phyloP scores from a whole-genome alignment of 2,113 vertebrate species.

The Paratilapia polleni region DNA sequence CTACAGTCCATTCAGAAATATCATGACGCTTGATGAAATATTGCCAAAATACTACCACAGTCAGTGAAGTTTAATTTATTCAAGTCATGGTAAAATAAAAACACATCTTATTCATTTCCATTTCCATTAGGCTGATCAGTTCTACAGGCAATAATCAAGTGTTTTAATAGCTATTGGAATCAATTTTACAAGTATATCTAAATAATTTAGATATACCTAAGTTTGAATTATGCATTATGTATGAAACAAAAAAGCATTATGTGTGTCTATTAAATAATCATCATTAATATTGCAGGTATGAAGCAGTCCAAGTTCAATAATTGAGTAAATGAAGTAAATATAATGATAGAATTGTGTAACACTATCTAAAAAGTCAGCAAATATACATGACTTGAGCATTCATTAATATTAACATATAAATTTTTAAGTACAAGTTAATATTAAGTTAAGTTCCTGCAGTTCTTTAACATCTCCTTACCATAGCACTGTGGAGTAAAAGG shows the following conservation, averaged over 20 bases:
- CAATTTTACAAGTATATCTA: background rate
- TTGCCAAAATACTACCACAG: constrained; percentile 37
- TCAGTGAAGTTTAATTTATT: background rate
- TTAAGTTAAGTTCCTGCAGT: too few relatives aligned
- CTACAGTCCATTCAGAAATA: constrained; percentile 84
- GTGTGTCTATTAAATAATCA: too few relatives aligned
- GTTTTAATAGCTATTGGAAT: background rate
- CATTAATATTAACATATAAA: too few relatives aligned
- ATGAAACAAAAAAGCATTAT: background rate
- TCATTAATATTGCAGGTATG: too few relatives aligned
- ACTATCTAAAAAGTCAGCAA: too few relatives aligned
- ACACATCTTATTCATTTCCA: constrained; percentile 11
- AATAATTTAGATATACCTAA: background rate
- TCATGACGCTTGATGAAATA: constrained; percentile 70
- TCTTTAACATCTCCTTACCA: too few relatives aligned
- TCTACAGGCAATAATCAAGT: background rate
- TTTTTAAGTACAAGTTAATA: too few relatives aligned
- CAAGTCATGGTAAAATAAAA: constrained; percentile 14
- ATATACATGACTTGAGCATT: too few relatives aligned
- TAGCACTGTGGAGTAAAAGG: too few relatives aligned
- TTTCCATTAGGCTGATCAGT: background rate
- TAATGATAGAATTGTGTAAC: too few relatives aligned
- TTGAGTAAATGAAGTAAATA: too few relatives aligned
- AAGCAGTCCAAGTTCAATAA: too few relatives aligned
- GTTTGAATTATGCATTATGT: background rate